Conservation (phyloP, 2,888 invertebrate genomes). For the Caenorhabditis sp. region DNA sequence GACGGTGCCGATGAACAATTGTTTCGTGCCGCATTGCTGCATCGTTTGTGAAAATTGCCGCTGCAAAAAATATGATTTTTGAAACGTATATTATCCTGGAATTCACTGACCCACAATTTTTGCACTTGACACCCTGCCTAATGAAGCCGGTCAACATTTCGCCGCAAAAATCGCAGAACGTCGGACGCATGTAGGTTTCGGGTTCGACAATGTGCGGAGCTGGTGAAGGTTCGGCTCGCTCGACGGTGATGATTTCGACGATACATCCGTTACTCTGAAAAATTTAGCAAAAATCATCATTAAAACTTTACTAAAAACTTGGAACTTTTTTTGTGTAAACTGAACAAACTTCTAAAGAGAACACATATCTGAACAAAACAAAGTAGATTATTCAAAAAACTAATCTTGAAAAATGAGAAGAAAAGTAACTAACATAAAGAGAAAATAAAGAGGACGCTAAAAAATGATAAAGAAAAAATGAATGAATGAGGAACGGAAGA, state of each 20-base stretch:
- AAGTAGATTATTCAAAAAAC: no score
- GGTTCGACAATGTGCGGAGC: conserved; percentile 62
- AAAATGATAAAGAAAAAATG: no score
- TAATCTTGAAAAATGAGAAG: no score
- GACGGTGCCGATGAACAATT: conserved; percentile 54
- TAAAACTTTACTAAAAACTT: no score
- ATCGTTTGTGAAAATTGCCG: conserved; percentile 70
- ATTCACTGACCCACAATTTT: conserved; percentile 56
- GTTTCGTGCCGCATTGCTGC: conserved; percentile 67
- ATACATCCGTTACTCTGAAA: conserved; percentile 63
- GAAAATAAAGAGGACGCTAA: no score
- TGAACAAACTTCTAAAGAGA: no score
- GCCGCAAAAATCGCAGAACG: conserved; percentile 71
- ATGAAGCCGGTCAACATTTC: conserved; percentile 70
- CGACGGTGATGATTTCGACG: conserved; percentile 63
- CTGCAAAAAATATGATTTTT: conserved; percentile 28
- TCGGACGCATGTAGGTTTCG: conserved; percentile 65
- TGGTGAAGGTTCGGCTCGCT: conserved; percentile 55
- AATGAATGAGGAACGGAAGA: no score
- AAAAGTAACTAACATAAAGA: no score
- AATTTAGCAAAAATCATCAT: background rate
- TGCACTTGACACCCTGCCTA: conserved; percentile 69
- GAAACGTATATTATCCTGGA: no score
- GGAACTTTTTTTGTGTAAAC: no score
- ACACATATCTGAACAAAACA: no score